phyloP scores from a whole-genome alignment of 2,888 invertebrate genomes.

The Tinea trinotella region DNA sequence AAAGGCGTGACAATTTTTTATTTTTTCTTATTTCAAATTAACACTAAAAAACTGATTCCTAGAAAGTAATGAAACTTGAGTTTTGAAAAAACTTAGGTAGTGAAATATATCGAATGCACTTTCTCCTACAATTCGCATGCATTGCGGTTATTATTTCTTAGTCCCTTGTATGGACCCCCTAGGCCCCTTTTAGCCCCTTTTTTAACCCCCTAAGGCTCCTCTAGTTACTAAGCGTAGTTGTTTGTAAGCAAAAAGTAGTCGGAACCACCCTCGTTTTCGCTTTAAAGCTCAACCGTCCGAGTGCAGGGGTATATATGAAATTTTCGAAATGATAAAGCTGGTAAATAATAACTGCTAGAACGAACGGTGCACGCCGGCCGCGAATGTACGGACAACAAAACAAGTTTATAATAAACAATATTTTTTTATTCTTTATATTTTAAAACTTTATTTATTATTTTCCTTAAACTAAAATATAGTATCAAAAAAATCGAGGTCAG shows the following conservation, averaged over 20 bases:
- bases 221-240: constrained; percentile 43
- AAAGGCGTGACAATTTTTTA: no score
- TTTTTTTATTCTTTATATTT: no score
- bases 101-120: not conserved
- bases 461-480: no score
- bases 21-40: no score
- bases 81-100: no score
- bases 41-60: no score
- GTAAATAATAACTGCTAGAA: constrained; percentile 72
- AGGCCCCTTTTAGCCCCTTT: constrained; percentile 33
- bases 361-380: constrained; percentile 42
- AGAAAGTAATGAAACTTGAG: no score
- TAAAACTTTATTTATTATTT: no score
- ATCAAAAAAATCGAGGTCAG: no score
- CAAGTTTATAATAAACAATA: constrained; percentile 24
- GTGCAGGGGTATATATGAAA: constrained; percentile 72
- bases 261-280: constrained; percentile 52
- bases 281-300: constrained; percentile 72
- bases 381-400: constrained; percentile 28
- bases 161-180: constrained; percentile 25
- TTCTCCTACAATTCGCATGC: constrained; percentile 41
- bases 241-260: constrained; percentile 51
- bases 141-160: constrained; percentile 65
- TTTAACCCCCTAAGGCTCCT: constrained; percentile 11
- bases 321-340: constrained; percentile 73